These are phyloP conservation scores for Drosophila aff. DNA, from an alignment of 1,140 invertebrate species.

Conservation along the genomic window DNA sequence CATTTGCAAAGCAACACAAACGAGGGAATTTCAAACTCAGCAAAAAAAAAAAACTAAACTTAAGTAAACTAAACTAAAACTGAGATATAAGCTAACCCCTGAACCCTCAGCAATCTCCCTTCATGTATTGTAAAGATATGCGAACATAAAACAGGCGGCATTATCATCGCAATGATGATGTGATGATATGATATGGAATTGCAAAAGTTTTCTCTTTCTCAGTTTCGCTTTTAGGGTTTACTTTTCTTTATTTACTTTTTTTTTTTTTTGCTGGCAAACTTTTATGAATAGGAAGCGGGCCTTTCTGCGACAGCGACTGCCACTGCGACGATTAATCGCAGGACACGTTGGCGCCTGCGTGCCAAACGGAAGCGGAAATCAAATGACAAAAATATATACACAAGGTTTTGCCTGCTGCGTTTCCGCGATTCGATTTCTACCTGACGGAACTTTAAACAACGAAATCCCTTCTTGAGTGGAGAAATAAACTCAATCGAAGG, in stretches of 20 bases:
- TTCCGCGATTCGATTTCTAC: constrained; percentile 30
- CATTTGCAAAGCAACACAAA: constrained; percentile 46
- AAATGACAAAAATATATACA: constrained; percentile 30
- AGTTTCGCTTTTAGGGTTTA: constrained; percentile 20
- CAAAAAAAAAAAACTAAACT: constrained; percentile 10
- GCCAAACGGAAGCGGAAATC: constrained; percentile 63
- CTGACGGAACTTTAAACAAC: constrained; percentile 47
- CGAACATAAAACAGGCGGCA: constrained; percentile 75
- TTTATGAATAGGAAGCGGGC: constrained; percentile 49
- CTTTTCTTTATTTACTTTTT: constrained; percentile 2
- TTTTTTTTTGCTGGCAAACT: constrained; percentile 55
- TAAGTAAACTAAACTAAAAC: constrained; percentile 13
- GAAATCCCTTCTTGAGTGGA: constrained; percentile 2
- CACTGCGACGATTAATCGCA: constrained; percentile 72
- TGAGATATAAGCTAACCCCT: constrained; percentile 23
- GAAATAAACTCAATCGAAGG: constrained; percentile 5
- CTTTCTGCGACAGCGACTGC: constrained; percentile 64
- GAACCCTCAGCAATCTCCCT: constrained; percentile 4
- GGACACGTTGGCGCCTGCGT: constrained; percentile 62
- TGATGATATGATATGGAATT: constrained; percentile 83
- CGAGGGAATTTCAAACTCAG: constrained; percentile 47
- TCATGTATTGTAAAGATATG: constrained; percentile 62
- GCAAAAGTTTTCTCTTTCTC: constrained; percentile 70
- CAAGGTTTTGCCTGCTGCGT: constrained; percentile 3
- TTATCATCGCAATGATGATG: constrained; percentile 81